Evolutionary conservation across 2,113 vertebrate species (phyloP).

Genomic region (Lepidothrix coronata): DNA sequence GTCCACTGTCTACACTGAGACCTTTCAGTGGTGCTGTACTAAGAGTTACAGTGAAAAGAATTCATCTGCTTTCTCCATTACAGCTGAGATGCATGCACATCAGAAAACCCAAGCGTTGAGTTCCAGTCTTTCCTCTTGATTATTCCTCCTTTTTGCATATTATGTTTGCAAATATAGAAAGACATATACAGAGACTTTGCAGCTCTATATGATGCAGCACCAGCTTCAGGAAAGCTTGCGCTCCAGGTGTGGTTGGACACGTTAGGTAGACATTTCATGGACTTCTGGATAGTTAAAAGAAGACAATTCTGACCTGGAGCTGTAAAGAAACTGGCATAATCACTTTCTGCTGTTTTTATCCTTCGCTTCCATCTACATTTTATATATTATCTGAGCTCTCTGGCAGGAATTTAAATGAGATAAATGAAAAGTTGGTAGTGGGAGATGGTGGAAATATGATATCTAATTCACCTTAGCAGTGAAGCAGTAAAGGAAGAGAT

Average conservation of each 20-base stretch:
- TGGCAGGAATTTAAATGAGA: neutral
- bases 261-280: neutral
- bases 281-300: neutral
- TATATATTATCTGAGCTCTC: neutral
- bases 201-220: neutral
- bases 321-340: neutral
- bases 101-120: neutral
- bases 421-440: neutral
- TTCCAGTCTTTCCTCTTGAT: neutral
- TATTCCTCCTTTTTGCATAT: neutral
- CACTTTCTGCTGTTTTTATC: neutral
- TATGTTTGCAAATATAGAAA: neutral
- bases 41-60: neutral
- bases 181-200: neutral
- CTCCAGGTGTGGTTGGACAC: neutral
- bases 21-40: neutral
- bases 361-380: neutral
- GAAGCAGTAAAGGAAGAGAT: neutral
- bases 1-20: neutral
- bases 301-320: neutral
- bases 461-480: neutral
- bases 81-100: fast-evolving
- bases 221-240: neutral
- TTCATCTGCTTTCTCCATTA: neutral
- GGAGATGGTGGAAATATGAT: neutral